Evolutionary conservation across 1,140 invertebrate species (phyloP).

Genomic region (Nymphalis io): DNA sequence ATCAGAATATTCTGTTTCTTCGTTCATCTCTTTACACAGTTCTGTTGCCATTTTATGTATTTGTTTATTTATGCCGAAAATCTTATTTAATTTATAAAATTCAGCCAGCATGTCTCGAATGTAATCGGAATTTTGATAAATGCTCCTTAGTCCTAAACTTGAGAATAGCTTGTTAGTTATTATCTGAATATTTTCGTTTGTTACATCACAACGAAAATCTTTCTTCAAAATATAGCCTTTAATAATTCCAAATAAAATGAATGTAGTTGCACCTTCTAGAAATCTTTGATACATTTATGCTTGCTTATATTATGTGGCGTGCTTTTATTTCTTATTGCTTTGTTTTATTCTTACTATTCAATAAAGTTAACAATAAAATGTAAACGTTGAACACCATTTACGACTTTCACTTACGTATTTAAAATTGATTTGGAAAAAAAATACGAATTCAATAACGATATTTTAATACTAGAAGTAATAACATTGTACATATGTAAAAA

Average conservation of each 20-base stretch:
- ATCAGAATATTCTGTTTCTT: neutral
- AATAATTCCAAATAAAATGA: neutral
- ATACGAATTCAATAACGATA: too few relatives aligned
- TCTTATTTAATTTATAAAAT: slow-evolving; percentile 31
- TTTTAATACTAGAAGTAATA: neutral
- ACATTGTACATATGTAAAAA: neutral
- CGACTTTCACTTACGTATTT: too few relatives aligned
- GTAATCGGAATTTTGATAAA: slow-evolving; percentile 22
- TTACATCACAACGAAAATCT: neutral
- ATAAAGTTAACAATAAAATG: too few relatives aligned
- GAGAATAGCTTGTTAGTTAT: slow-evolving; percentile 38
- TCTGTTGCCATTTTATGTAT: slow-evolving; percentile 9
- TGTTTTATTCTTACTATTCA: too few relatives aligned
- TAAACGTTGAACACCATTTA: too few relatives aligned
- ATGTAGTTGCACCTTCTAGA: neutral
- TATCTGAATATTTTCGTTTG: slow-evolving; percentile 36
- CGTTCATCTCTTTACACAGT: neutral
- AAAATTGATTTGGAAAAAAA: too few relatives aligned
- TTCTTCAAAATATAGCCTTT: neutral
- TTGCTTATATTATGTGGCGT: neutral
- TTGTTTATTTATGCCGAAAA: slow-evolving; percentile 20
- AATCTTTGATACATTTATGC: neutral
- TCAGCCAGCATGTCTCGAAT: slow-evolving; percentile 15
- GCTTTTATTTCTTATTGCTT: too few relatives aligned
- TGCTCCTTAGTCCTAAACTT: slow-evolving; percentile 20